Evolutionary conservation across 1,140 invertebrate genomes (phyloP).

Genomic region (Sitobion miscanthi): DNA sequence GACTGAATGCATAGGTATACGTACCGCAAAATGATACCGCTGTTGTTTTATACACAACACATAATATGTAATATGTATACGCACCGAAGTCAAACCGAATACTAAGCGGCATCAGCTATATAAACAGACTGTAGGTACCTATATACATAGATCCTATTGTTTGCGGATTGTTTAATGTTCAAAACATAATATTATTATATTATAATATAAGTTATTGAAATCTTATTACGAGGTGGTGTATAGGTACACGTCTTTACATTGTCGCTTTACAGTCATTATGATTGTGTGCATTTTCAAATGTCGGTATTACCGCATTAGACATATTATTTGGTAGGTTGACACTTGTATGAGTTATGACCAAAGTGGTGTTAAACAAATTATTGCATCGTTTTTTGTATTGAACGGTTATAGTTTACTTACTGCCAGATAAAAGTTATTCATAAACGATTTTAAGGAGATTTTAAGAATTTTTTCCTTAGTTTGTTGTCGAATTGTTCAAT

Average conservation of each 20-base stretch:
- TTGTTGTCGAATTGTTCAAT: too few relatives aligned
- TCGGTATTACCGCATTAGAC: too few relatives aligned
- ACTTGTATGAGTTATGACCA: background rate
- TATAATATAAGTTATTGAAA: background rate
- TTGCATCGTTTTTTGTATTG: too few relatives aligned
- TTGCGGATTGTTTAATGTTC: background rate
- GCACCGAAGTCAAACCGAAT: background rate
- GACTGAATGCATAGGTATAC: slow-evolving; percentile 5
- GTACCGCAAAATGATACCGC: background rate
- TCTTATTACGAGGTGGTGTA: too few relatives aligned
- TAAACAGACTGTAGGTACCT: background rate
- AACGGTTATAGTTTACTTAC: too few relatives aligned
- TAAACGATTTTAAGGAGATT: too few relatives aligned
- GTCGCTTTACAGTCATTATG: background rate
- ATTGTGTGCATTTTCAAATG: background rate
- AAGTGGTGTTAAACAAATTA: too few relatives aligned
- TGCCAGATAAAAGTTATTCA: too few relatives aligned
- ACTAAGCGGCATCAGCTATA: background rate
- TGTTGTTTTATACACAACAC: background rate
- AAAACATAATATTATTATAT: background rate
- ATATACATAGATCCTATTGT: background rate
- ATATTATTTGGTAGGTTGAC: background rate
- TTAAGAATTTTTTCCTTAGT: too few relatives aligned
- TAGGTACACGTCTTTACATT: background rate
- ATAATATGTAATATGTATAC: background rate